phyloP scores from a whole-genome alignment of 2,888 invertebrate genomes.

The Eustalomyia histrio region DNA sequence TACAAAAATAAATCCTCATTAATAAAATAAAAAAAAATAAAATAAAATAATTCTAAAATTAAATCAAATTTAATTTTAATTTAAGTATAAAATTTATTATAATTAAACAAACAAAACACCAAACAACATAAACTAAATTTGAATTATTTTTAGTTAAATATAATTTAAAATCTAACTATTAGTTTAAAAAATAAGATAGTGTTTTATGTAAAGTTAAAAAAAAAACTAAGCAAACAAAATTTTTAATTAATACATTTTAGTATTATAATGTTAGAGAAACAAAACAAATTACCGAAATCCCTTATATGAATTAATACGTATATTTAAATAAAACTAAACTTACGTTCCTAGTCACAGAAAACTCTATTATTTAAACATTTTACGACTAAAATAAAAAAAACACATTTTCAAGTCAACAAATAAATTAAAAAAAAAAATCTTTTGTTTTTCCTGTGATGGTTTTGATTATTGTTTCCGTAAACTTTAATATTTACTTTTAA shows the following conservation, averaged over 20 bases:
- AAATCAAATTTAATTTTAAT: constrained; percentile 63
- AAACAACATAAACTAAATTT: constrained; percentile 66
- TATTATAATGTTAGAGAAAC: constrained; percentile 61
- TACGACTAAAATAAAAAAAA: too few relatives aligned
- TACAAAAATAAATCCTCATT: constrained; percentile 48
- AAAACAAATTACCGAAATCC: constrained; percentile 24
- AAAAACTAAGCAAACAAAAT: constrained; percentile 57
- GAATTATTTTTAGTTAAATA: constrained; percentile 54
- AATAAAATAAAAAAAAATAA: constrained; percentile 43
- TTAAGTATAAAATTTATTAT: constrained; percentile 54
- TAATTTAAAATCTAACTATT: constrained; percentile 56
- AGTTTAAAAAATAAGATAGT: constrained; percentile 48
- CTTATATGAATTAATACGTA: constrained; percentile 17
- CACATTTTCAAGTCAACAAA: too few relatives aligned
- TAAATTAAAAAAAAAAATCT: too few relatives aligned
- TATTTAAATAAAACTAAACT: not conserved
- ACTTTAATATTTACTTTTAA: too few relatives aligned
- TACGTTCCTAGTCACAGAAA: too few relatives aligned
- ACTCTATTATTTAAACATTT: too few relatives aligned
- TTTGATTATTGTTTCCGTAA: too few relatives aligned
- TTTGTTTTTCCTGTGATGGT: too few relatives aligned
- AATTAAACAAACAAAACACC: constrained; percentile 64
- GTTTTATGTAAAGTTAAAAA: constrained; percentile 54
- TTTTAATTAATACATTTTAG: constrained; percentile 67
- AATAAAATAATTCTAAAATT: constrained; percentile 62